Evolutionary conservation across 2,888 invertebrate genomes (phyloP).

Genomic region (Ichneumoninae sp.): DNA sequence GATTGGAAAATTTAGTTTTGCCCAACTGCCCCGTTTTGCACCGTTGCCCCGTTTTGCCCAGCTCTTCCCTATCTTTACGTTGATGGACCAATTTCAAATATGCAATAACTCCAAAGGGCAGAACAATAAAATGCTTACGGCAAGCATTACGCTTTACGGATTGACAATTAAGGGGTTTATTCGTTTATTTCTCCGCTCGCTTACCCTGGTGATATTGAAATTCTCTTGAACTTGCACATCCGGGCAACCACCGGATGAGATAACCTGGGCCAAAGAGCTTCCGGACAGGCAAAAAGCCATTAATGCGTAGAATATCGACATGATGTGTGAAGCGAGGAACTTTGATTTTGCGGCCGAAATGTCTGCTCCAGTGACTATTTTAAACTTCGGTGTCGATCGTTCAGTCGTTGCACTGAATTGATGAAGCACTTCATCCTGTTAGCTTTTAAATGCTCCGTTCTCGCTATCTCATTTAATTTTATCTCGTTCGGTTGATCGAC

Average conservation of each 20-base stretch:
- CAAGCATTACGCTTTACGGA: not conserved
- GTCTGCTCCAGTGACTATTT: not conserved
- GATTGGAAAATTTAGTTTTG: no score
- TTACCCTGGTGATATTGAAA: constrained; percentile 86
- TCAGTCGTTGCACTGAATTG: not conserved
- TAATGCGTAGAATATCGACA: constrained; percentile 16
- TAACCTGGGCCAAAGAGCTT: constrained; percentile 85
- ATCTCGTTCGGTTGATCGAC: not conserved
- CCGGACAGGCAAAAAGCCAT: constrained; percentile 42
- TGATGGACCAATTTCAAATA: no score
- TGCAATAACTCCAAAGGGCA: no score
- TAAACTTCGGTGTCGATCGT: not conserved
- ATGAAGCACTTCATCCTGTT: not conserved
- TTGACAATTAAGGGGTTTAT: not conserved
- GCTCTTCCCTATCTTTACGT: no score
- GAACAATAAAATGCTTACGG: not conserved
- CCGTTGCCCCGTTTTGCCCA: no score
- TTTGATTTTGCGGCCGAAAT: no score
- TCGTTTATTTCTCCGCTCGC: constrained; percentile 40
- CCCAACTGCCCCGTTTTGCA: no score
- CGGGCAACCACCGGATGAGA: constrained; percentile 87
- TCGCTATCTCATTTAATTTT: not conserved
- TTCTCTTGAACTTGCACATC: constrained; percentile 86
- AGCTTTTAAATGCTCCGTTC: not conserved
- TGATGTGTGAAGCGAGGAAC: not conserved